Evolutionary conservation across 1,140 invertebrate genomes (phyloP), one percentile per base, ranked within the genome.

Genomic region (Tetramorium parvispinum): DNA sequence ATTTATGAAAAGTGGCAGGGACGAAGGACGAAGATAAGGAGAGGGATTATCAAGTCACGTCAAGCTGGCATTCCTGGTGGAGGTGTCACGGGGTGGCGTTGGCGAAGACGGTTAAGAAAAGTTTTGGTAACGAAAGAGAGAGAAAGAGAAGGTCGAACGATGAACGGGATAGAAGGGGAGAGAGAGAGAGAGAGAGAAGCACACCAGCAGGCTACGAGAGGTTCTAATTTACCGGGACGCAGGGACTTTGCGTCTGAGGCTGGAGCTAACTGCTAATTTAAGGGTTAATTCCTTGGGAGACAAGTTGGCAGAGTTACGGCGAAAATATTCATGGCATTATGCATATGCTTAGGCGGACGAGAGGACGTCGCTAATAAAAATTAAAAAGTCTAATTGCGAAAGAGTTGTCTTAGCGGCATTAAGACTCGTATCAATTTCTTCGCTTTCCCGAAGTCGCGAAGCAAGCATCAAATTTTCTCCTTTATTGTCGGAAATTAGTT

Each of bases 251-350:
- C 93, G 91, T 93, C 94, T 94, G 93, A 93, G 93, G 90, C 91
- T 89, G 93, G 90, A 94, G 94, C 94, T 95, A 94, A 94, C 95
- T 95, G 94, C 94, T 95, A 95, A 95, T 95, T 95, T 95, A 95
- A 95, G 94, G 94, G 95, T 95, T 95, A 95, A 95, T 95, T 95
- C 94, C 95, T 95, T 95, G 92, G 94, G 93, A 95, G 94, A 95
- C 94, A 95, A 95, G 95, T 95, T 95, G 94, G 94, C 94, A 95
- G 94, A 95, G 94, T 95, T 95, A 95, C 93, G 94, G 94, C 92
- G 93, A 95, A 95, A 95, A 95, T 95, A 95, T 95, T 95, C 95
- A 95, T 95, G 92, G 94, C 93, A 95, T 95, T 95, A 95, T 95
- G 95, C 94, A 95, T 95, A 95, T 94, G 93, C 91, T 95, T 94